Percentiles rank a stretch among this genome's conserved stretches.
These are phyloP conservation scores for Gymnothorax reevesii DNA, from an alignment of 2,797 vertebrate genomes.

Conservation along the genomic window DNA sequence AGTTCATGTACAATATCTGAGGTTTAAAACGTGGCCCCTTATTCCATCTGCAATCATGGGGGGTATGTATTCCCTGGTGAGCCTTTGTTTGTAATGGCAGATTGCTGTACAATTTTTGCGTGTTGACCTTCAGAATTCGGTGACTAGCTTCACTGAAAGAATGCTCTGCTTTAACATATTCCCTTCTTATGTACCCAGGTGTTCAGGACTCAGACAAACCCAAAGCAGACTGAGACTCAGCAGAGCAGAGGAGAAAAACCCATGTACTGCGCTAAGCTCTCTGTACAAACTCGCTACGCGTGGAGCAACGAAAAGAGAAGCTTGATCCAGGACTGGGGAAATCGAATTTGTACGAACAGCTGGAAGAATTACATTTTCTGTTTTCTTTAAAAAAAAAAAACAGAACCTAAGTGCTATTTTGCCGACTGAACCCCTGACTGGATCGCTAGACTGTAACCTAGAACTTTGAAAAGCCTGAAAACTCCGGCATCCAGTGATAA, in stretches of 20 bases:
- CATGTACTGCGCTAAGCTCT: constrained; percentile 9
- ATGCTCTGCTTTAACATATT: background rate
- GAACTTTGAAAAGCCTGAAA: background rate
- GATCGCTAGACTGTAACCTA: background rate
- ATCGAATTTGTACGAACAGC: constrained; percentile 7
- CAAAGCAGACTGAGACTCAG: constrained; percentile 51
- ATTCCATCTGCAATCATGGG: background rate
- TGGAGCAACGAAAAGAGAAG: constrained; percentile 11
- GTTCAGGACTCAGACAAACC: constrained; percentile 42
- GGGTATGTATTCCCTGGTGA: background rate
- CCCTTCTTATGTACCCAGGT: constrained; percentile 40
- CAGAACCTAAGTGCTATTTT: constrained; percentile 7
- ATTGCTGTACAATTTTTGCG: background rate
- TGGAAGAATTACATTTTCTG: background rate
- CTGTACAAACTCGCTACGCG: constrained; percentile 4
- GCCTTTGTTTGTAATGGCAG: constrained; percentile 5
- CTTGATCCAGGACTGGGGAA: constrained; percentile 8
- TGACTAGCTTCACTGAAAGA: background rate
- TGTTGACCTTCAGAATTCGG: background rate
- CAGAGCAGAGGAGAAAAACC: background rate
- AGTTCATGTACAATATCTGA: background rate
- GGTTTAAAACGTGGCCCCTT: background rate
- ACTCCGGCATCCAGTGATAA: background rate
- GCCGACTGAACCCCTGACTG: background rate
- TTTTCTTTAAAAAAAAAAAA: background rate